Base-by-base conservation (phyloP, 30 jellyfish, hydroid and myxozoan genomes). In the Chrysaora quinquecirrha region DNA sequence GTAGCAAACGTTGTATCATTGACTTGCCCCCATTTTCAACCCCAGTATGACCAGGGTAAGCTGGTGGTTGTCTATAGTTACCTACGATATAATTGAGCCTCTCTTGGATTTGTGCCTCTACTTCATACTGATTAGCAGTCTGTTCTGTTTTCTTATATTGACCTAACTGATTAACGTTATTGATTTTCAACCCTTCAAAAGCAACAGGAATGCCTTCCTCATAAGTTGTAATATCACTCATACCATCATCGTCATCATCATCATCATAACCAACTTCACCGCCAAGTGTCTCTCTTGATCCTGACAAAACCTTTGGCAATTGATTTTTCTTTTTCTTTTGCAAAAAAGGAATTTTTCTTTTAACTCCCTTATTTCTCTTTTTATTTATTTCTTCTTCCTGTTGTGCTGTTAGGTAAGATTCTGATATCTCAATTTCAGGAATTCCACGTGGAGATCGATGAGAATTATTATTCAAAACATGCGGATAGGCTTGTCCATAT, bases 21-120 rank as follows among this genome's bases (percentile, higher is more conserved):
- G 95, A 77, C 30, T 61, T 63, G 33, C 85, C 79, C 60, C 76
- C 79, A 54, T 65, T 74, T 25, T 85, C 90, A 10, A 54, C 34
- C 23, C 30, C 52, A 18, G 90, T 30, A 19, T 75, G 25, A 35
- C 98, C 96, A 11, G 97, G 98, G 60, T 93, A 93, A 1, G 98
- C 89, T 12, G 98, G 98, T 19, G 98, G 98, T 16, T 69, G 89
- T 23, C 97, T 87, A 76, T 93, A 93, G 63, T 93, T 81, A 4
- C 78, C 86, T 19, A 87, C 43, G 22, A 93, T 85, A 58, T 75
- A 87, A 19, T 82, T 89, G 83, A 93, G 69, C 80, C 98, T 79
- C 78, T 75, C 93, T 34, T 73, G 69, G 12, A 64, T 67, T 69
- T 67, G 83, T 29, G 73, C 96, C 71, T 86, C 87, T n/a, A 61